A percentile compares a stretch with the other conserved stretches of the same genome.
These are phyloP conservation scores for Pteronura brasiliensis DNA, from an alignment of 2,113 vertebrate species.

Conservation along the genomic window DNA sequence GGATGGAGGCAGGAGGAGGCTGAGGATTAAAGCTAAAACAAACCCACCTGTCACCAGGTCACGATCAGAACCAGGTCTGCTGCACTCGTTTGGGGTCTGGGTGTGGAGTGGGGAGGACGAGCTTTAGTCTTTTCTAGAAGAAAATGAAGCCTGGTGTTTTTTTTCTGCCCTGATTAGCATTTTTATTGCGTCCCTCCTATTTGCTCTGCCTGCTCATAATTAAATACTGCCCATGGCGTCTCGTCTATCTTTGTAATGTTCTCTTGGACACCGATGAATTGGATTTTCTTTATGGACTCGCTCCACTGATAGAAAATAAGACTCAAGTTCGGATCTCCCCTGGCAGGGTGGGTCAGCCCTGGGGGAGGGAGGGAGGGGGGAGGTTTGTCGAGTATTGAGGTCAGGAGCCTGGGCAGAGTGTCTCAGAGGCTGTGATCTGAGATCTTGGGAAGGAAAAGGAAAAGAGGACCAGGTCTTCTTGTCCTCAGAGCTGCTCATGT, in stretches of 20 bases:
- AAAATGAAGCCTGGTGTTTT: conserved; percentile 51
- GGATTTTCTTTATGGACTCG: conserved; percentile 68
- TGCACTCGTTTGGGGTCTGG: not conserved
- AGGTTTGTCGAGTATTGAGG: not conserved
- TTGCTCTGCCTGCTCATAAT: conserved; percentile 75
- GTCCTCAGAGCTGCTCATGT: not conserved
- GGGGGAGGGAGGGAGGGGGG: not conserved
- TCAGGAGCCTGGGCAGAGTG: not conserved
- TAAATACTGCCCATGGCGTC: conserved; percentile 77
- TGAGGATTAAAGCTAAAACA: not conserved
- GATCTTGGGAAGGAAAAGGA: not conserved
- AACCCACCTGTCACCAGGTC: not conserved
- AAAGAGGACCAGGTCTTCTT: not conserved
- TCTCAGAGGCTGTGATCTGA: not conserved
- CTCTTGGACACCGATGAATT: conserved; percentile 65
- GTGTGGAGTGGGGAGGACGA: not conserved
- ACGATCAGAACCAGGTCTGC: not conserved
- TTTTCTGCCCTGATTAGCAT: conserved; percentile 71
- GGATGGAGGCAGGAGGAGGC: not conserved
- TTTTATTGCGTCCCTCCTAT: conserved; percentile 75
- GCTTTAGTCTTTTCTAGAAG: conserved; percentile 47
- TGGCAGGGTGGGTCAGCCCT: not conserved
- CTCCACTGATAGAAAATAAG: conserved; percentile 48
- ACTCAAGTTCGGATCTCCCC: not conserved
- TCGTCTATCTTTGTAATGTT: conserved; percentile 71